Evolutionary conservation across 2,113 vertebrate genomes (phyloP).

Genomic region (Rhipidura dahli): DNA sequence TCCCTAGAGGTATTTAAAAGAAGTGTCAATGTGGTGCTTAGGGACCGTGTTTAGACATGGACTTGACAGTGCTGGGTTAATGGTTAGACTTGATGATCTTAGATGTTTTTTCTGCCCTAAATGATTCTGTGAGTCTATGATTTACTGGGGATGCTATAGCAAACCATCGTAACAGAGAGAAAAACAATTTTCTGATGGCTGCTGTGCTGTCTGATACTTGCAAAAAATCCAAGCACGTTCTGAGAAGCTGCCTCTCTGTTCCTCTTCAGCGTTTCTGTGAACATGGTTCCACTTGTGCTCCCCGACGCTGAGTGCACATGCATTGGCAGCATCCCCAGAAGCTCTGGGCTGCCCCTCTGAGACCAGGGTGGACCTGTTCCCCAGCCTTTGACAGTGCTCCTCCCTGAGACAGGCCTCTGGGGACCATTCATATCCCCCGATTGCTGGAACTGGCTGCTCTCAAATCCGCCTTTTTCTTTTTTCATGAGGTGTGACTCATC

Average conservation of each 20-base stretch:
- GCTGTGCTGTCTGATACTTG: neutral
- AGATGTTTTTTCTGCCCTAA: neutral
- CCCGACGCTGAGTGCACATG: accelerated
- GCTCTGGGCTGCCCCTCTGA: neutral
- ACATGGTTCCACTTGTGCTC: neutral
- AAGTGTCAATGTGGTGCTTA: neutral
- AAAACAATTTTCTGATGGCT: neutral
- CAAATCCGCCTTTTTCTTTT: neutral
- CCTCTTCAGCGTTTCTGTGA: neutral
- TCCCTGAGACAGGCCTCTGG: neutral
- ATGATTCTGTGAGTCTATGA: neutral
- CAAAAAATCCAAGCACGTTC: neutral
- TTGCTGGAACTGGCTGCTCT: neutral
- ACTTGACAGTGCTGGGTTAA: neutral
- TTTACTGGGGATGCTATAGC: neutral
- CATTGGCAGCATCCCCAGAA: neutral
- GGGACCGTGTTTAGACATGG: neutral
- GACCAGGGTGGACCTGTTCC: neutral
- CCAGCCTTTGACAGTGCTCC: neutral
- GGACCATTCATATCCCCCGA: accelerated
- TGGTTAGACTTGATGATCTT: neutral
- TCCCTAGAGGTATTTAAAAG: neutral
- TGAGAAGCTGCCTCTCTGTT: neutral
- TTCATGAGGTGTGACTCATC: conserved; percentile 25
- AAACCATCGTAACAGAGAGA: neutral